Base-by-base conservation (phyloP, 2,888 invertebrate species). In the Nomada flava region DNA sequence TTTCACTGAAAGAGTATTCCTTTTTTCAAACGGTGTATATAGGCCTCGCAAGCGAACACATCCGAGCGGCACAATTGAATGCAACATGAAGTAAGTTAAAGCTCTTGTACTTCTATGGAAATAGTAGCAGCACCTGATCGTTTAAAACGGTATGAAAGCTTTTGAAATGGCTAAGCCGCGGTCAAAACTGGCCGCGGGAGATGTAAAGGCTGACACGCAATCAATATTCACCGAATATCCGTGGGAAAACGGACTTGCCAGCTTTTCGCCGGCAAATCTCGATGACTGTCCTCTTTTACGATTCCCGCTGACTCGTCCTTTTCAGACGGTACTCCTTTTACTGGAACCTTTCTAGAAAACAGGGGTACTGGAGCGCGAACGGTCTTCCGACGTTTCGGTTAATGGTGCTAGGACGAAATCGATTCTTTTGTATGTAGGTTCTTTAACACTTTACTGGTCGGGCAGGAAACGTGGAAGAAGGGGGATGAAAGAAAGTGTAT, bases 221-320 rank as follows among this genome's bases (percentile, higher is more conserved):
- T 84, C 84, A 68, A 82, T 85, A 85, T 84, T 70, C 75, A 52
- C 15, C 59, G 71, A 77, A 59, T 60, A 73, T 75, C 69, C 73
- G 81, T 87, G 76, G 71, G 83, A 87, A 87, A 83, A 83, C 60
- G 68, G 50, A 69, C 80, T 63, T 55, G 72, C 59, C 72, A 70
- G 55, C 62, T 59, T 74, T 70, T 50, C 65, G 64, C 23, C 76
- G 76, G 60, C 70, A 75, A 83, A 81, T 77, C 72, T 74, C 81
- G 68, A 79, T 75, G 80, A 87, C 73, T 62, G 64, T 77, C 77
- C 83, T 70, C 80, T 76, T 87, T 87, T 77, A 86, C 75, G 76
- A 79, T 42, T 57, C 57, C 57, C 26, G 10, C 13, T n/a, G 63
- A 47, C 42, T 59, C 42, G 23, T 50, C 60, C 73, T 50, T 64